Evolutionary conservation across 2,797 vertebrate genomes (phyloP), one percentile per base, ranked within the genome.

Genomic region (Nannoperca australis): DNA sequence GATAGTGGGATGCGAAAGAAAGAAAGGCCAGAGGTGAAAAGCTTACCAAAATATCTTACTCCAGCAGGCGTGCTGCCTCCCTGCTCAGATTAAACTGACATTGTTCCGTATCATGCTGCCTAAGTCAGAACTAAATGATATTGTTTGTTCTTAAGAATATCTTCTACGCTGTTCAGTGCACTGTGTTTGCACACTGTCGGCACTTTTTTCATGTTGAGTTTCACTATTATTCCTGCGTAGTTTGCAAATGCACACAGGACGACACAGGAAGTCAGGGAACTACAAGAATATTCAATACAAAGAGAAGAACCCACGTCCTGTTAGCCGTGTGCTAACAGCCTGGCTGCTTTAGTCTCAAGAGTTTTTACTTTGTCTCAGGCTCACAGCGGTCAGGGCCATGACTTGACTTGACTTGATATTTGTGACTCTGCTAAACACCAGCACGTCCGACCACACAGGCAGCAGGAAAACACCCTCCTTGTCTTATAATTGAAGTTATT

Each of bases 31-130:
- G 85, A 84, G 84, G 76, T 81, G 76, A 85, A 62, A 60, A 60
- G 74, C 79, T 84, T 73, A 76, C 68, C 56, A 51, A 80, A 85
- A 77, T 90, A 88, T 85, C 85, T 85, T 49, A n/a, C 61, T 80
- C 36, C 76, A 69, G 66, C 85, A 85, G 83, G 20, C 70, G 15
- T 32, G 78, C 76, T 60, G 78, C 68, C 24, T 32, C 85, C 75
- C 55, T 42, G 68, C 80, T 66, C 50, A 71, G 81, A 79, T 82
- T 79, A 87, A 84, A 73, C 44, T 17, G 59, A 81, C 84, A 60
- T 56, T 70, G 82, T 81, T 80, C 67, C 70, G 49, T 13, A 79
- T 72, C 58, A 15, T 9, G 24, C 42, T 3, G 59, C 74, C 50
- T 18, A n/a, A 61, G 51, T 40, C 27, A 62, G 68, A 74, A 61